Percentiles rank a stretch among this genome's conserved stretches.
Conservation (phyloP, 2,888 invertebrate species). For the Acheta domesticus region DNA sequence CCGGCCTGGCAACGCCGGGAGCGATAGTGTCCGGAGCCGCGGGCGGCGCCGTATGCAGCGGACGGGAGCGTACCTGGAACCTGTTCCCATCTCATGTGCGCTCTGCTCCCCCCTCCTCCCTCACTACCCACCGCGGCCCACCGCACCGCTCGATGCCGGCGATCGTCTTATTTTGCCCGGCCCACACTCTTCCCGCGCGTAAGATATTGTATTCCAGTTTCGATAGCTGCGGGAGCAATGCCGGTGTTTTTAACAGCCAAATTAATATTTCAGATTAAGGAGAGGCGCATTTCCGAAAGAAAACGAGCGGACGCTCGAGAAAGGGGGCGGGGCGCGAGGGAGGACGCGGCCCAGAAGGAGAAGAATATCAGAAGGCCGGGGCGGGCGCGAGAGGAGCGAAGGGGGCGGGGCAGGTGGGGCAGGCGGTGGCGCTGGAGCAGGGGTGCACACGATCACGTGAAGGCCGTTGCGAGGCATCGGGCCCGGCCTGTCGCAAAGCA, state of each 20-base stretch:
- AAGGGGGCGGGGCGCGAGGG: neutral
- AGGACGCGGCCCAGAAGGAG: neutral
- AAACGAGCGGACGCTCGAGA: neutral
- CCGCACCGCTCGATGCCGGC: neutral
- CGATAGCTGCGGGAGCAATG: neutral
- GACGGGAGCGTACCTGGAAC: neutral
- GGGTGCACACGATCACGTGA: neutral
- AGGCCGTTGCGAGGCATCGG: neutral
- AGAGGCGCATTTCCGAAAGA: neutral
- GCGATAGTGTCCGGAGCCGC: neutral
- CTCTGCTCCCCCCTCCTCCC: neutral
- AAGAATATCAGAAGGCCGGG: no score
- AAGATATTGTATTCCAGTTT: slow-evolving; percentile 11
- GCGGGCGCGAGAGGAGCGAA: neutral
- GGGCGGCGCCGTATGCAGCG: neutral
- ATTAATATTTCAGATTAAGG: slow-evolving; percentile 18
- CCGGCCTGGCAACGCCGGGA: no score
- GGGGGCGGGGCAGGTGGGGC: neutral
- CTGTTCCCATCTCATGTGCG: neutral
- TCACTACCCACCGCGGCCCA: no score
- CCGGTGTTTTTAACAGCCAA: slow-evolving; percentile 7
- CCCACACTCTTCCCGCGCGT: neutral
- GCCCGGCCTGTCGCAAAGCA: neutral
- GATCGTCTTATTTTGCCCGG: neutral
- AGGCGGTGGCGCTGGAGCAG: neutral